Evolutionary conservation across 2,888 invertebrate genomes (phyloP), one percentile per base, ranked within the genome.

Genomic region (Limnephilus lunatus): DNA sequence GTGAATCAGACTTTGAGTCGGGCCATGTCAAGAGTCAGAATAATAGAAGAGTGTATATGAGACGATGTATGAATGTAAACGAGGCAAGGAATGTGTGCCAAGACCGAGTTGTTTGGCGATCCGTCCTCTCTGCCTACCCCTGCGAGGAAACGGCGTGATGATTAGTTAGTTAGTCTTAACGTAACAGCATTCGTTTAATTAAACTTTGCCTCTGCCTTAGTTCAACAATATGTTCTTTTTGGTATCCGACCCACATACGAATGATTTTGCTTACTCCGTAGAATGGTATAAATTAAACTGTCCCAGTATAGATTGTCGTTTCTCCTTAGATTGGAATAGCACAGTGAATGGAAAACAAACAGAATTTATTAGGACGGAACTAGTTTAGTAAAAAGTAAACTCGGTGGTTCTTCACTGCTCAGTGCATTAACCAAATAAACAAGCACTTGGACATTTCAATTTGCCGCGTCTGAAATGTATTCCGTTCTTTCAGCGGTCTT

Each of bases 371-470:
- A 68, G 53, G 53, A 68, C 53, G 25, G 53, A 68, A 68, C 53
- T 68, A 68, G 53, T 68, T 68, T 68, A 25, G 19, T 68, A 81
- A 81, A 31, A 81, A 31, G 81, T n/a, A 81, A 81, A 30, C 81
- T 14, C 31, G 9, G 12, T 15, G 81, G 81, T 31, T 31, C 81
- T 19, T n/a, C 53, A 30, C 12, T 32, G 32, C 31, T n/a, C 53
- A 30, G 53, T 32, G 32, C 53, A 87, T 87, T 87, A 87, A 87
- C 87, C 87, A 87, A 87, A 87, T 53, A 87, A 53, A 53, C 87
- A 48, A 86, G 32, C 32, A 87, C 87, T 87, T 87, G 53, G 53
- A 87, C 87, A 87, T 87, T 87, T 87, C 87, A 87, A 87, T 87
- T 87, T 87, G n/a, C 39, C 35, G 85, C n/a, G 53, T 87, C 68